Conservation (phyloP, 2,888 invertebrate genomes). For the Acanthosepion pharaonis region DNA sequence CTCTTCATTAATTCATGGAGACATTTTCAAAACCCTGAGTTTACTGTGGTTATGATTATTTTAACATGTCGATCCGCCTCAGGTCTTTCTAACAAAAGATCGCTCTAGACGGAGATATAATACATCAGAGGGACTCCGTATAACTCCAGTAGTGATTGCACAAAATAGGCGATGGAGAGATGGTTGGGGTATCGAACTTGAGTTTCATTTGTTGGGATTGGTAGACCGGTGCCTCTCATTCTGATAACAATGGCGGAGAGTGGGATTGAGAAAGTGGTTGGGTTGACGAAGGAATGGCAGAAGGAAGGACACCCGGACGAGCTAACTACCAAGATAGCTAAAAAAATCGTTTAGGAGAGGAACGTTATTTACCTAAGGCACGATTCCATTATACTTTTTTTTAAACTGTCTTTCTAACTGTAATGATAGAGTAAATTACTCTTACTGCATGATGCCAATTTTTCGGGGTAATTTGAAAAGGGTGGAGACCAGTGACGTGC, state of each 20-base stretch:
- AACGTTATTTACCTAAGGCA: not conserved
- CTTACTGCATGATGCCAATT: not conserved
- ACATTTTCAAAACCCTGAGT: not conserved
- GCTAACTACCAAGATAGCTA: not conserved
- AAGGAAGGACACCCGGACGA: not conserved
- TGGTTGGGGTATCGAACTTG: too few species aligned
- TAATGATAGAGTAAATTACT: not conserved
- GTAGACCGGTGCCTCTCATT: too few species aligned
- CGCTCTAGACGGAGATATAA: not conserved
- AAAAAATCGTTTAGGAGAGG: too few species aligned
- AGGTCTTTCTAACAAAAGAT: not conserved
- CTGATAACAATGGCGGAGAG: too few species aligned
- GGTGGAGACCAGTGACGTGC: too few species aligned
- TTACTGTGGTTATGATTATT: not conserved
- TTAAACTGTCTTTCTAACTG: not conserved
- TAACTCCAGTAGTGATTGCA: too few species aligned
- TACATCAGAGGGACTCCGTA: not conserved
- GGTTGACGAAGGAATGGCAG: too few species aligned
- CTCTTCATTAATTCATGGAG: not conserved
- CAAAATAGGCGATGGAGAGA: too few species aligned
- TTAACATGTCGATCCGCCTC: conserved; percentile 1
- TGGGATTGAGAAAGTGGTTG: too few species aligned
- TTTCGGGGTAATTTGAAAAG: not conserved
- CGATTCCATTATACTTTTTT: not conserved
- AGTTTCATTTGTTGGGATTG: too few species aligned